These are phyloP conservation scores for Apistogramma diplotaenia DNA, from an alignment of 2,113 vertebrate genomes.

Conservation along the genomic window DNA sequence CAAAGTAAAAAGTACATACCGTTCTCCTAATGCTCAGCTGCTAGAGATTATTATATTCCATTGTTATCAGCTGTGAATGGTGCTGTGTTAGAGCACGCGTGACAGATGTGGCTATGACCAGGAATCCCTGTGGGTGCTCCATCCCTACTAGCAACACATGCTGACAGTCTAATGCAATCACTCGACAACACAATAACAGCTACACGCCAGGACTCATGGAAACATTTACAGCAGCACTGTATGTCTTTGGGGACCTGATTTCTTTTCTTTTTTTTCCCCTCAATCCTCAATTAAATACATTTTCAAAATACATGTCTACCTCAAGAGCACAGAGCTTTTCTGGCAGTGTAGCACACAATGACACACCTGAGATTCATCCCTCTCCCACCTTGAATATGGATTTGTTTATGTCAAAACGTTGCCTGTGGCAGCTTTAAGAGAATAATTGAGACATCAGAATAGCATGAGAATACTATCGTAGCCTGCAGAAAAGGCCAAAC, in stretches of 20 bases:
- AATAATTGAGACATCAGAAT: background rate
- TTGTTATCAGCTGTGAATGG: slow-evolving; percentile 30
- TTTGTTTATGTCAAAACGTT: background rate
- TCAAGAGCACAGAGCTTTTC: background rate
- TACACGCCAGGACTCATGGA: background rate
- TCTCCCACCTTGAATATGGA: background rate
- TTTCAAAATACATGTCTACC: background rate
- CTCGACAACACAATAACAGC: background rate
- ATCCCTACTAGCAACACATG: slow-evolving; percentile 25
- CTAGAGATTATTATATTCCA: slow-evolving; percentile 7
- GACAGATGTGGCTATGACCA: slow-evolving; percentile 36
- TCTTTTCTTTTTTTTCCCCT: background rate
- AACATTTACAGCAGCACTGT: background rate
- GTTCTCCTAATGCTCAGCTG: slow-evolving; percentile 12
- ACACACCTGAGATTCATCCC: background rate
- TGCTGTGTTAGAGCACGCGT: background rate
- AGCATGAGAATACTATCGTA: background rate
- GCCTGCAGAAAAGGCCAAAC: background rate
- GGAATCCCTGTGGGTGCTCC: slow-evolving; percentile 13
- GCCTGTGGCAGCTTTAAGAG: background rate
- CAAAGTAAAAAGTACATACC: background rate
- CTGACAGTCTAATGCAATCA: slow-evolving; percentile 5
- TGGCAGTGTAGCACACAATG: background rate
- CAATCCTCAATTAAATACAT: background rate
- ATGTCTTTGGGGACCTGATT: background rate